Evolutionary conservation across 2,113 vertebrate species (phyloP), one percentile per base, ranked within the genome.

Genomic region (Oryzias melastigma): DNA sequence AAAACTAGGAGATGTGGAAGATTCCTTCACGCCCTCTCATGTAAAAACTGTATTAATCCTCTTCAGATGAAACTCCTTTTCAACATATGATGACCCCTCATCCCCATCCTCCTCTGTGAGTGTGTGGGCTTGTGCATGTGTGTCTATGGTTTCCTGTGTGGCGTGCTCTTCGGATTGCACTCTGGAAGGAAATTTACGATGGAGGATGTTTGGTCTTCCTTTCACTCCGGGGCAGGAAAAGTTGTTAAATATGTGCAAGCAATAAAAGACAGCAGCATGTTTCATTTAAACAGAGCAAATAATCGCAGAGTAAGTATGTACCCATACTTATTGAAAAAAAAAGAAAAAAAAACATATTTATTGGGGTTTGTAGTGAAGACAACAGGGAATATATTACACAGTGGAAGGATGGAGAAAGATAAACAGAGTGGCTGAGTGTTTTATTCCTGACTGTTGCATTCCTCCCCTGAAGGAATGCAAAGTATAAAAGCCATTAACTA

Each of bases 211-310:
- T 83, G 80, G 75, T 84, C 85, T 82, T 84, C 81, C 77, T 85
- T 48, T 75, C 24, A 82, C 83, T 84, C 58, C 73, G 51, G 75
- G 83, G 76, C 84, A 88, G 80, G 83, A 89, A 83, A 82, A 83
- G 77, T 82, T 85, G 77, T 87, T 80, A 90, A 90, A 90, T 88
- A 89, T 88, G 82, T 77, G 85, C 83, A 60, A 78, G 85, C 80
- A 84, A 81, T 87, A 86, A 90, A 86, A 83, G 62, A 79, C 55
- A 77, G 44, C 75, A 73, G 67, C 62, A 42, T 82, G 80, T 80
- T 87, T 77, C 83, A 68, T 84, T 80, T 66, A 77, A 73, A 80
- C 47, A 59, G 70, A 5, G 52, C 46, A 82, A 85, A 84, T 59
- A 81, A 73, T 56, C 58, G 73, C 69, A 76, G 13, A 65, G 55